Percentiles rank a stretch among this genome's conserved stretches.
Conservation (phyloP, 2,113 vertebrate genomes). For the Megaceryle maxima region DNA sequence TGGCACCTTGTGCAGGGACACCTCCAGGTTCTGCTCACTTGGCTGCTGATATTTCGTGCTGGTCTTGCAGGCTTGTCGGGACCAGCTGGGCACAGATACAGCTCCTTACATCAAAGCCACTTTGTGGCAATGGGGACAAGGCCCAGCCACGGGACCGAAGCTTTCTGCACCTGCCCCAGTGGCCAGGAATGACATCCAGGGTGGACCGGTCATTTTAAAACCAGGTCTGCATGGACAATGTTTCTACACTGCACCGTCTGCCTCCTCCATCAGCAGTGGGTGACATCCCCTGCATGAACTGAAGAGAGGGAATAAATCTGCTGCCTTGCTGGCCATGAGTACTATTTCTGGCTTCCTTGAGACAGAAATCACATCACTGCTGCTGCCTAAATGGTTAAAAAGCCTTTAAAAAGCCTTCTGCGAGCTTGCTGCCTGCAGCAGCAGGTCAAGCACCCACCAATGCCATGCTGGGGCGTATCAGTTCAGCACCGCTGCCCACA, state of each 20-base stretch:
- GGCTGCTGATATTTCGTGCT: background rate
- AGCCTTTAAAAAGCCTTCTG: background rate
- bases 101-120: background rate
- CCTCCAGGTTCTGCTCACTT: background rate
- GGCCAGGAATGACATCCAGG: background rate
- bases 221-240: background rate
- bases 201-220: background rate
- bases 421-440: background rate
- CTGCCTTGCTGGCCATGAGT: background rate
- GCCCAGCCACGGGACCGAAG: background rate
- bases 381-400: background rate
- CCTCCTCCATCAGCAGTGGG: background rate
- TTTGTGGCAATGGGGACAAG: fast-evolving
- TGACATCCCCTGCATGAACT: background rate
- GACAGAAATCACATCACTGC: background rate
- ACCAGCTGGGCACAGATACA: background rate
- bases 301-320: background rate
- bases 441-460: background rate
- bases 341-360: background rate
- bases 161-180: background rate
- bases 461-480: background rate
- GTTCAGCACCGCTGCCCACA: background rate
- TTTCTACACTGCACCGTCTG: background rate
- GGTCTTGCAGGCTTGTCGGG: background rate
- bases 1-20: background rate